Conservation (phyloP, 2,113 vertebrate species). For the Electrona antarctica region DNA sequence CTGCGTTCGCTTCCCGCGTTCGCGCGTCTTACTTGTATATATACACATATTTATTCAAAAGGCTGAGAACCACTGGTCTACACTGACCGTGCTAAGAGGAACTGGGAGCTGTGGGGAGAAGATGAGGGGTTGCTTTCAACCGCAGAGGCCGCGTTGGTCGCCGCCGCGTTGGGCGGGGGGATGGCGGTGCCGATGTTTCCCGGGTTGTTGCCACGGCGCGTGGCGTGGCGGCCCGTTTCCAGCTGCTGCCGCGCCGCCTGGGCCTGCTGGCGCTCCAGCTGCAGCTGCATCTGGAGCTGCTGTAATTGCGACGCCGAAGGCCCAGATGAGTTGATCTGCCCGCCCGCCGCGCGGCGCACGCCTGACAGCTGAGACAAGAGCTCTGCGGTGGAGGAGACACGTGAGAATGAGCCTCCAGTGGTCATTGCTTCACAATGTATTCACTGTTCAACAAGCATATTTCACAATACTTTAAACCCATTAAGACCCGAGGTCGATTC, state of each 20-base stretch:
- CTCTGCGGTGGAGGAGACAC: slow-evolving; percentile 81
- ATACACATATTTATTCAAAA: too few relatives aligned
- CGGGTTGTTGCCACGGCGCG: slow-evolving; percentile 88
- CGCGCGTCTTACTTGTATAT: too few relatives aligned
- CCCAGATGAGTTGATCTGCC: slow-evolving; percentile 96
- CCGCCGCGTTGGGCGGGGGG: slow-evolving; percentile 85
- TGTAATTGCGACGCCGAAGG: slow-evolving; percentile 97
- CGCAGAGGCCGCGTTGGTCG: slow-evolving; percentile 81
- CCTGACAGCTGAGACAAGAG: slow-evolving; percentile 97
- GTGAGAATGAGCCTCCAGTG: not conserved
- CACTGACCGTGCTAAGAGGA: slow-evolving; percentile 93
- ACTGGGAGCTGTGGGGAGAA: slow-evolving; percentile 92
- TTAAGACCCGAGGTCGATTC: too few relatives aligned
- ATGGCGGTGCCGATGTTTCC: slow-evolving; percentile 87
- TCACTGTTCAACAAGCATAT: too few relatives aligned
- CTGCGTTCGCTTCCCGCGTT: too few relatives aligned
- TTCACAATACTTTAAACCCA: too few relatives aligned
- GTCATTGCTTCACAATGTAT: too few relatives aligned
- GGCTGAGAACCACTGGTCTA: not conserved
- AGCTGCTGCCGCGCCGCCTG: slow-evolving; percentile 96
- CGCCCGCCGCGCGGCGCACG: slow-evolving; percentile 94
- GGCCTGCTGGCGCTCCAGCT: slow-evolving; percentile 95
- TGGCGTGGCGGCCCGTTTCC: slow-evolving; percentile 92
- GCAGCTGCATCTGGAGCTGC: slow-evolving; percentile 99
- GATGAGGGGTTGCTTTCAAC: slow-evolving; percentile 89